Conservation (phyloP, 2,888 invertebrate species). For the Galerucella calmariensis region DNA sequence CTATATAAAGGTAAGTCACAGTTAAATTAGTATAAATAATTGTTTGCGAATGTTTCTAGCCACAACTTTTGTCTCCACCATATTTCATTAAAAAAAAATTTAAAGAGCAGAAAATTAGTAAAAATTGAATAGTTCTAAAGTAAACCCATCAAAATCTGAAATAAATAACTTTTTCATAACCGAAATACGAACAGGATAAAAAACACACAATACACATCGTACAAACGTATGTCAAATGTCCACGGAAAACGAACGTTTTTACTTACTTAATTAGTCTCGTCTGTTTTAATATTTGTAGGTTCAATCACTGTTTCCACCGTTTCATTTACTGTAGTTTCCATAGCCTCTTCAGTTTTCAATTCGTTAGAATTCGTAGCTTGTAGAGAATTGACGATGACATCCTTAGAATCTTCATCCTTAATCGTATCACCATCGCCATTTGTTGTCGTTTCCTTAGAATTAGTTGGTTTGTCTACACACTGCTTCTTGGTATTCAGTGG, state of each 20-base stretch:
- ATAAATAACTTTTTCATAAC: neutral
- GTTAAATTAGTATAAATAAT: too few relatives aligned
- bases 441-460: neutral
- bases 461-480: slow-evolving; percentile 15
- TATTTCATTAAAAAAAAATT: too few relatives aligned
- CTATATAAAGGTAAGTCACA: too few relatives aligned
- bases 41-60: too few relatives aligned
- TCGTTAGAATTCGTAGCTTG: neutral
- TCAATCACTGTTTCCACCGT: neutral
- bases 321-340: neutral
- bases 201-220: neutral
- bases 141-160: too few relatives aligned
- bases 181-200: neutral
- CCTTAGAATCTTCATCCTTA: neutral
- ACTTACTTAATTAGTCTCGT: slow-evolving; percentile 14
- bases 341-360: neutral
- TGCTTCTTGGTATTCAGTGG: slow-evolving; percentile 36
- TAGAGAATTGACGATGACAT: neutral
- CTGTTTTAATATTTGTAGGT: neutral
- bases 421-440: neutral
- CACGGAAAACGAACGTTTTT: neutral
- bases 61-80: too few relatives aligned
- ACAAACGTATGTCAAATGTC: neutral
- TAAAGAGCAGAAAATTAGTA: too few relatives aligned
- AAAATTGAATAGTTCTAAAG: too few relatives aligned